phyloP scores from a whole-genome alignment of 1,140 invertebrate genomes.

The Drosophila kanapiae region DNA sequence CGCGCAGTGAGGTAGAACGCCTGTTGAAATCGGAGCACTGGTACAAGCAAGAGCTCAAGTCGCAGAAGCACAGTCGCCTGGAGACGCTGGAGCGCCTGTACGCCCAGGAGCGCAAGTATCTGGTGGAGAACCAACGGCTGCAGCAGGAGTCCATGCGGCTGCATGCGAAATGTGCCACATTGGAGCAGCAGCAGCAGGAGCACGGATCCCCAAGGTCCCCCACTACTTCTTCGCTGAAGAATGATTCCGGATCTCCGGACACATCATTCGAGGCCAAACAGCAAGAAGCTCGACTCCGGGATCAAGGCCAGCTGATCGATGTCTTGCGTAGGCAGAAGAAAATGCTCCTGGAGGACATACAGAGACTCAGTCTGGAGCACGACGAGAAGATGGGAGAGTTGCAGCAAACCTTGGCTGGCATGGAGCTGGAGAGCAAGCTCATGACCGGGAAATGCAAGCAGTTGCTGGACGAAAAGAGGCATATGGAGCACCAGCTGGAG shows the following conservation, averaged over 20 bases:
- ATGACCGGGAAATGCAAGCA: constrained; percentile 71
- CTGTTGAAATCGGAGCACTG: constrained; percentile 78
- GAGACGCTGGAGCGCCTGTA: constrained; percentile 77
- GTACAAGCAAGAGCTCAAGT: constrained; percentile 77
- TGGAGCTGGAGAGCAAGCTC: constrained; percentile 77
- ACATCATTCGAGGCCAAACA: constrained; percentile 65
- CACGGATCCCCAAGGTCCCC: background rate
- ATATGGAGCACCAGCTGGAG: constrained; percentile 60
- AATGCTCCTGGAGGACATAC: constrained; percentile 64
- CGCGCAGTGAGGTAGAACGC: constrained; percentile 75
- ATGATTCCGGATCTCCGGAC: background rate
- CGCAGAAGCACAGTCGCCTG: constrained; percentile 70
- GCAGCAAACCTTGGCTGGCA: constrained; percentile 55
- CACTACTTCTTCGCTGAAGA: background rate
- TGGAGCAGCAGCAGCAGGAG: constrained; percentile 55
- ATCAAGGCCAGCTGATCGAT: constrained; percentile 70
- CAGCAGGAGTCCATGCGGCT: constrained; percentile 69
- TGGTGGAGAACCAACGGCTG: constrained; percentile 76
- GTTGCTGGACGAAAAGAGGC: constrained; percentile 58
- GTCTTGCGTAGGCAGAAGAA: constrained; percentile 78
- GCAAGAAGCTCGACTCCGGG: constrained; percentile 60
- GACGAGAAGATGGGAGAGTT: constrained; percentile 67
- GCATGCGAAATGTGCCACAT: constrained; percentile 52
- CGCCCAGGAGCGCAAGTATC: constrained; percentile 76
- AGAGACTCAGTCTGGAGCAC: constrained; percentile 63